Base-by-base conservation (phyloP, 2,888 invertebrate species). In the Campopleginae sp. region DNA sequence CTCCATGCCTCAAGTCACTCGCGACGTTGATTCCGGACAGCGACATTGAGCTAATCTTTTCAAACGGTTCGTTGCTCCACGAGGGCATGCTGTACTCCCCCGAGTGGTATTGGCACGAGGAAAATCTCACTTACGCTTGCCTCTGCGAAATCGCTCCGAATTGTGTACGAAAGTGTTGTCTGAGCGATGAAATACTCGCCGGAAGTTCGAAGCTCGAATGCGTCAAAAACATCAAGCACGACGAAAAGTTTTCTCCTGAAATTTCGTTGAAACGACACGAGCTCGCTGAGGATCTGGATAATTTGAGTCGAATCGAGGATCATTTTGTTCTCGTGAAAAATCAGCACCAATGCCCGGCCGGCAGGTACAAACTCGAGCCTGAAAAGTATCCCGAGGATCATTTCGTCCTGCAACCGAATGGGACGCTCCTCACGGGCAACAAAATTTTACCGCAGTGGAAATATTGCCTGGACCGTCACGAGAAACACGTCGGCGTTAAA, bases 121-220 rank as follows among this genome's bases (percentile, higher is more conserved):
- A 86, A 12, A 89, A 91, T 42, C 27, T 65, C 4, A 88, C 88
- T 0, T 86, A 89, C 19, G 91, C 87, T 8, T 93, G 93, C 84
- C 48, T 88, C 42, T 93, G 93, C 81, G 81, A 89, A 10, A 12
- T 89, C 2, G 54, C 63, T 27, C 66, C 65, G 7, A 66, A 86
- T 33, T 92, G 92, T 70, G 78, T 94, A 80, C 88, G 91, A 81
- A 93, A 93, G 85, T 94, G 94, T 86, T 94, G 94, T 82, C 88
- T 23, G 54, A 82, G 51, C 38, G 77, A 76, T 48, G 31, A 86
- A 80, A 71, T 85, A 19, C 68, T 88, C 38, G 79, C 58, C 38
- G 77, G 83, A 68, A 19, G 58, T 19, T 19, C 31, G 3, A 6
- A 8, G 42, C 80, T 79, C 12, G 77, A 65, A 33, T 88, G 88